A percentile compares a stretch with the other conserved stretches of the same genome.
Evolutionary conservation across 2,888 invertebrate species (phyloP).

Genomic region (Agelastica alni): DNA sequence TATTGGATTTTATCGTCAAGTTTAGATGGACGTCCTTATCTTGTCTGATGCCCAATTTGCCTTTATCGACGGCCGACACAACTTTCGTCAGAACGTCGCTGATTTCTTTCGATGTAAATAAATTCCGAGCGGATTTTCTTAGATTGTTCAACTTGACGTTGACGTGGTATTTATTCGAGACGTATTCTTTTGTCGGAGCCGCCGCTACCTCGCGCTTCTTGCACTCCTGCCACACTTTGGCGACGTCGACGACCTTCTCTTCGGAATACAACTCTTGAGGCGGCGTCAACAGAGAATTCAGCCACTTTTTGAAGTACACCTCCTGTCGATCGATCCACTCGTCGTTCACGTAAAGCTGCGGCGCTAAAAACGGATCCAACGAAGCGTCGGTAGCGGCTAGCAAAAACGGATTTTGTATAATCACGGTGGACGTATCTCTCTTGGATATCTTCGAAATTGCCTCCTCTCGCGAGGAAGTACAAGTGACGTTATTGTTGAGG

Average conservation of each 20-base stretch:
- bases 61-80: conserved; percentile 72
- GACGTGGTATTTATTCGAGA: conserved; percentile 70
- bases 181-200: conserved; percentile 73
- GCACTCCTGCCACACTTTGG: conserved; percentile 75
- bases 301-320: conserved; percentile 75
- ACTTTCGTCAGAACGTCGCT: conserved; percentile 71
- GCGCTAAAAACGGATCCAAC: conserved; percentile 55
- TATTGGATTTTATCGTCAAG: conserved; percentile 76
- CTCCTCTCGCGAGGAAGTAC: too few species aligned
- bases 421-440: conserved; percentile 33
- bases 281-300: conserved; percentile 76
- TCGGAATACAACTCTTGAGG: conserved; percentile 72
- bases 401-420: conserved; percentile 44
- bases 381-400: conserved; percentile 41
- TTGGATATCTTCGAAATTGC: conserved; percentile 21
- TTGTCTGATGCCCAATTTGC: conserved; percentile 71
- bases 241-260: conserved; percentile 68
- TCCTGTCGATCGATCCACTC: conserved; percentile 72
- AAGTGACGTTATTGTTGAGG: conserved; percentile 20
- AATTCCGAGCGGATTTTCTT: conserved; percentile 61
- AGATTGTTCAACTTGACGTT: conserved; percentile 68
- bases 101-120: conserved; percentile 45
- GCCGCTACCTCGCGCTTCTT: conserved; percentile 66
- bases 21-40: conserved; percentile 84
- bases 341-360: conserved; percentile 70